phyloP scores from a whole-genome alignment of 2,113 vertebrate genomes.

The Melanostigma gelatinosum region DNA sequence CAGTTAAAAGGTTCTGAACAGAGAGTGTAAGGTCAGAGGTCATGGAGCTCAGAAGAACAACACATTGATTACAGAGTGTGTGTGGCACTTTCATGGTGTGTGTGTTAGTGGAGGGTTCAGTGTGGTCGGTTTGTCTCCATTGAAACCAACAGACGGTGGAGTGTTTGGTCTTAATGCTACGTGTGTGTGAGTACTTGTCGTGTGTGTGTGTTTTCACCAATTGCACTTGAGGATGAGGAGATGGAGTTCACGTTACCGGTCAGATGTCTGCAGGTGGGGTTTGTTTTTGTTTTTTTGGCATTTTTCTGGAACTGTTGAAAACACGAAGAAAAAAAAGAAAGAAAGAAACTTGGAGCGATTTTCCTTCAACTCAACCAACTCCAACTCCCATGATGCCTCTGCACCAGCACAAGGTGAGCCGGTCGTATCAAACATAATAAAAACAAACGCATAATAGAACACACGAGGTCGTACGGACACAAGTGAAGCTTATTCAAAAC shows the following conservation, averaged over 20 bases:
- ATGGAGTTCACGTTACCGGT: conserved; percentile 47
- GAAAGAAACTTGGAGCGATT: not conserved
- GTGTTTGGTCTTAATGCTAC: conserved; percentile 45
- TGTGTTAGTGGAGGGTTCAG: not conserved
- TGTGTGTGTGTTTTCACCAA: conserved; percentile 69
- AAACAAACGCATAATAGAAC: too few relatives aligned
- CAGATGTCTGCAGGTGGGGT: conserved; percentile 44
- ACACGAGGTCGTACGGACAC: too few relatives aligned
- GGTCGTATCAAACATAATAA: too few relatives aligned
- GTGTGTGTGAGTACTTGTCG: not conserved
- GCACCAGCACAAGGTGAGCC: too few relatives aligned
- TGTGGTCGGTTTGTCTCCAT: not conserved
- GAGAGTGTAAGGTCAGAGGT: conserved; percentile 53
- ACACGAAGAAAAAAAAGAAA: not conserved
- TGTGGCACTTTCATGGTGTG: conserved; percentile 63
- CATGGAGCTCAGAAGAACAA: conserved; percentile 42
- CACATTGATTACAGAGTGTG: conserved; percentile 35
- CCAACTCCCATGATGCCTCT: conserved; percentile 23
- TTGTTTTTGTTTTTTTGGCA: conserved; percentile 42
- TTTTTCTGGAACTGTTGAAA: conserved; percentile 52
- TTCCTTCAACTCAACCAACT: not conserved
- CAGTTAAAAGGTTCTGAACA: conserved; percentile 55
- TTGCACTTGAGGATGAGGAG: conserved; percentile 80
- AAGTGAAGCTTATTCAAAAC: too few relatives aligned
- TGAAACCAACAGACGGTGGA: not conserved